A percentile compares a stretch with the other conserved stretches of the same genome.
Evolutionary conservation across 2,888 invertebrate species (phyloP).

Genomic region (Bembecia ichneumoniformis): DNA sequence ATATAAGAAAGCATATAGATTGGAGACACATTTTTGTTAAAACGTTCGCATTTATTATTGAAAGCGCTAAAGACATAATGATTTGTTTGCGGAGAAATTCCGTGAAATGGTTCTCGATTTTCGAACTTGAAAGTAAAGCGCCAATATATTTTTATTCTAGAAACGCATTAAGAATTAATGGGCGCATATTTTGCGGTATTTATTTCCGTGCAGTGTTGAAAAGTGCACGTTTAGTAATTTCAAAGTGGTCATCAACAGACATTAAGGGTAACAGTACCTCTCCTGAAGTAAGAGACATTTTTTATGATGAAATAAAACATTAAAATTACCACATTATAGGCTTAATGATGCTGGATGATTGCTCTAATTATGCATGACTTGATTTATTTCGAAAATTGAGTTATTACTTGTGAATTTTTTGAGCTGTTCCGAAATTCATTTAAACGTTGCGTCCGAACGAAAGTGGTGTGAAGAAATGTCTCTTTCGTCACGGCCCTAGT

Average conservation of each 20-base stretch:
- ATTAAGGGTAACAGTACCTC: conserved; percentile 5
- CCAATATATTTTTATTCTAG: neutral
- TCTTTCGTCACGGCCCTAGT: too few relatives aligned
- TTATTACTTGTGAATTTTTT: neutral
- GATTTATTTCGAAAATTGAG: neutral
- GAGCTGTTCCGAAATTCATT: too few relatives aligned
- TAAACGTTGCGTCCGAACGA: too few relatives aligned
- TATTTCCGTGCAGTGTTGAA: neutral
- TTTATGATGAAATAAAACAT: conserved; percentile 2
- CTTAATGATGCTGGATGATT: neutral
- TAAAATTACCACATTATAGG: neutral
- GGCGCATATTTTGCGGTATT: neutral
- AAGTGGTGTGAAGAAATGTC: too few relatives aligned
- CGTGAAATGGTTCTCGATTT: too few relatives aligned
- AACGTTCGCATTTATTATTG: too few relatives aligned
- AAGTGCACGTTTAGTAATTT: neutral
- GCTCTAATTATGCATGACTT: neutral
- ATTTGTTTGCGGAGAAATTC: too few relatives aligned
- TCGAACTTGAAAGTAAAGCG: too few relatives aligned
- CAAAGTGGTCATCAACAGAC: conserved; percentile 2
- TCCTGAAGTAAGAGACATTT: conserved; percentile 3
- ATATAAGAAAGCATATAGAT: too few relatives aligned
- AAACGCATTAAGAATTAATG: neutral
- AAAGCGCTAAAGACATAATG: too few relatives aligned
- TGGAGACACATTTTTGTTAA: too few relatives aligned